Conservation (phyloP, 2,113 vertebrate genomes). For the Festucalex cinctus region DNA sequence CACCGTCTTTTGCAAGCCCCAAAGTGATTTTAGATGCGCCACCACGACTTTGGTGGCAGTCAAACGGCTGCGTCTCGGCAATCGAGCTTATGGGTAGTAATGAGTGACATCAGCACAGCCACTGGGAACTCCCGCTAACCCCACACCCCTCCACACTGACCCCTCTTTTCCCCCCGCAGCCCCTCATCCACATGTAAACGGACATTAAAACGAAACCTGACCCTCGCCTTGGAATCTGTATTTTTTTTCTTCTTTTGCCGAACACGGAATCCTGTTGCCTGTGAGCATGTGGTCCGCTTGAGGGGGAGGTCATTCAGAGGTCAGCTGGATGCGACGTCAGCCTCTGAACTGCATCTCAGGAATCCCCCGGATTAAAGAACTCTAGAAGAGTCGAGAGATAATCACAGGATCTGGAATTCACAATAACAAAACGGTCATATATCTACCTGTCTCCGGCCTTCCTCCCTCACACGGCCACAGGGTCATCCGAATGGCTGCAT, state of each 20-base stretch:
- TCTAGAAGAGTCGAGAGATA: conserved; percentile 93
- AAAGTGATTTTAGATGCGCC: conserved; percentile 44
- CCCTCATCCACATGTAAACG: conserved; percentile 67
- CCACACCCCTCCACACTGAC: conserved; percentile 52
- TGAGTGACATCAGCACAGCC: conserved; percentile 67
- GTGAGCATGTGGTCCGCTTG: conserved; percentile 20
- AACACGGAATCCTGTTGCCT: conserved; percentile 53
- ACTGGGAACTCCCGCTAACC: conserved; percentile 61
- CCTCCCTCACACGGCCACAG: conserved; percentile 84
- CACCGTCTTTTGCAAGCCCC: conserved; percentile 37
- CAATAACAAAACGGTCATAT: conserved; percentile 98
- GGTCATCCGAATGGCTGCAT: conserved; percentile 88
- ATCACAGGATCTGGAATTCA: conserved; percentile 97
- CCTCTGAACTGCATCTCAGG: conserved; percentile 80
- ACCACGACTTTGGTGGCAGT: conserved; percentile 40
- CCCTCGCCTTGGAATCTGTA: conserved; percentile 71
- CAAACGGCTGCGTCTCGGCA: conserved; percentile 61
- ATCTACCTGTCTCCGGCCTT: conserved; percentile 97
- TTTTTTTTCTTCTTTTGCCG: conserved; percentile 65
- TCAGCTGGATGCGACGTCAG: conserved; percentile 77
- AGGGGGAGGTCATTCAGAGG: conserved; percentile 73
- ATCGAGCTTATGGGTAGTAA: conserved; percentile 36
- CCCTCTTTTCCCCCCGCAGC: conserved; percentile 37
- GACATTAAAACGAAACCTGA: conserved; percentile 81
- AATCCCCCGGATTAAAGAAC: conserved; percentile 93